Conservation (phyloP, 2,888 invertebrate species). For the Euzetes globulus region DNA sequence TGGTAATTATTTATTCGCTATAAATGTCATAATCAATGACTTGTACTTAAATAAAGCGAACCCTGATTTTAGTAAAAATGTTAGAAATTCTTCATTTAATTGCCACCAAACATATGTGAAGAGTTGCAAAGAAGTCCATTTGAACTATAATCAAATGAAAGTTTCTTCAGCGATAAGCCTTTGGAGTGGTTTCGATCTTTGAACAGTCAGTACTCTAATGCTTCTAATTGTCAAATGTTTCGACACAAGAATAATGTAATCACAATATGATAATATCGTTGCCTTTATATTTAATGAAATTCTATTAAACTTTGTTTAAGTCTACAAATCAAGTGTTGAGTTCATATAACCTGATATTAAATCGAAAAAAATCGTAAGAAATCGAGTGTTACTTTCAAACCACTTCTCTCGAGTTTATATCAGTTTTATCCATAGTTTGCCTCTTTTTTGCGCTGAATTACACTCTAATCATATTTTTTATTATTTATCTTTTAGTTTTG, state of each 20-base stretch:
- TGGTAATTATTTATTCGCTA: too few relatives aligned
- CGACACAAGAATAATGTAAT: too few relatives aligned
- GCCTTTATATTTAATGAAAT: neutral
- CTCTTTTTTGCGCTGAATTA: neutral
- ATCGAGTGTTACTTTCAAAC: constrained; percentile 1
- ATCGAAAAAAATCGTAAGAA: neutral
- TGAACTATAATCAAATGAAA: too few relatives aligned
- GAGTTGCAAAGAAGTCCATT: too few relatives aligned
- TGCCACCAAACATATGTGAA: too few relatives aligned
- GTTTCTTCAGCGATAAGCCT: neutral
- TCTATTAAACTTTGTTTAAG: neutral
- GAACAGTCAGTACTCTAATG: neutral
- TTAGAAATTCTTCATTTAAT: too few relatives aligned
- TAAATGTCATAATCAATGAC: too few relatives aligned
- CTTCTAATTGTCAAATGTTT: neutral
- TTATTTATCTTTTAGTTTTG: neutral
- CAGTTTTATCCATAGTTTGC: neutral
- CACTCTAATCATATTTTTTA: neutral
- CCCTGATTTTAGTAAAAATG: too few relatives aligned
- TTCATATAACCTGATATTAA: neutral
- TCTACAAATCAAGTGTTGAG: neutral
- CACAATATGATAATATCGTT: neutral
- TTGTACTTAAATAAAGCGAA: too few relatives aligned
- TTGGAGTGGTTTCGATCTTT: neutral
- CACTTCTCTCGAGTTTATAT: constrained; percentile 18